A percentile compares a stretch with the other conserved stretches of the same genome.
Evolutionary conservation across 1,140 invertebrate species (phyloP).

Genomic region (Octopus sinensis): DNA sequence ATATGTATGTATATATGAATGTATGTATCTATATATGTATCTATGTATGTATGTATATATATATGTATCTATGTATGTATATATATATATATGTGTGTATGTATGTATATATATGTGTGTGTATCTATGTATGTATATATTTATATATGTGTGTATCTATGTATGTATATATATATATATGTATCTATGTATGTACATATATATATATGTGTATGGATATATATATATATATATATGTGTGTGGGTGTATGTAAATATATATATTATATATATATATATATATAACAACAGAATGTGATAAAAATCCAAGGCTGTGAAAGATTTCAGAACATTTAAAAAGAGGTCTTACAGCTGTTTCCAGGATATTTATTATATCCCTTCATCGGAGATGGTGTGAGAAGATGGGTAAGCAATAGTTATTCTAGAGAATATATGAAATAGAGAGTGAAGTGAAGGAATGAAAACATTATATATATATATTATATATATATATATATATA

Average conservation of each 20-base stretch:
- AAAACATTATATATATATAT: no score
- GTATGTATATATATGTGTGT: neutral
- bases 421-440: no score
- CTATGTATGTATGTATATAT: neutral
- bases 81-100: neutral
- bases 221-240: slow-evolving; percentile 12
- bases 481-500: no score
- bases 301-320: no score
- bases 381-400: no score
- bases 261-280: no score
- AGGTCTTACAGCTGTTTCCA: no score
- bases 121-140: neutral
- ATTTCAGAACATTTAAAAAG: no score
- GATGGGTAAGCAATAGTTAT: no score
- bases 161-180: slow-evolving; percentile 9
- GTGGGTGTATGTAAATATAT: slow-evolving; percentile 7
- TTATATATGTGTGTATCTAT: slow-evolving; percentile 20
- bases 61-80: slow-evolving; percentile 9
- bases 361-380: no score
- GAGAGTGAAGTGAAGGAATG: no score
- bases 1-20: slow-evolving; percentile 4
- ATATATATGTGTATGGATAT: slow-evolving; percentile 12
- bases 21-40: neutral
- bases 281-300: no score
- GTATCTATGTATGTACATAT: slow-evolving; percentile 10